Conservation (phyloP, 2,797 vertebrate genomes). For the Galagoides demidoff region DNA sequence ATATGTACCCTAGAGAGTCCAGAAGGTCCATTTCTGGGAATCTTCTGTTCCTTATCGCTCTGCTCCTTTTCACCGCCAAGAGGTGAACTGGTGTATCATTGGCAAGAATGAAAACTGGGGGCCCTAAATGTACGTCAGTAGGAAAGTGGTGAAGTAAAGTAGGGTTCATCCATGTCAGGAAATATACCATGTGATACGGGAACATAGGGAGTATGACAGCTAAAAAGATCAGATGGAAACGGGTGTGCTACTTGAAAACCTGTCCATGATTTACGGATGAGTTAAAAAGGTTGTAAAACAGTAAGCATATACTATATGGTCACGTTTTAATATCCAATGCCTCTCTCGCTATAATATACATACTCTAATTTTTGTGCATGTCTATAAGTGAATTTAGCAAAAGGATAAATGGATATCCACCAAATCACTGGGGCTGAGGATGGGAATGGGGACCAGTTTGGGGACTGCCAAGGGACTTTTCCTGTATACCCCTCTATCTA, state of each 20-base stretch:
- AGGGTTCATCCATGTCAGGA: neutral
- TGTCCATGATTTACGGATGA: neutral
- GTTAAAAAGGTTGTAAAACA: constrained; percentile 17
- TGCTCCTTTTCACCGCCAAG: neutral
- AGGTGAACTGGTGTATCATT: accelerated
- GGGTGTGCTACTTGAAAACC: neutral
- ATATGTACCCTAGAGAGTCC: neutral
- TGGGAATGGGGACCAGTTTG: neutral
- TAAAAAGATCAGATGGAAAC: neutral
- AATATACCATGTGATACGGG: neutral
- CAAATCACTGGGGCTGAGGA: neutral
- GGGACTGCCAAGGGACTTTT: neutral
- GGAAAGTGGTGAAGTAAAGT: neutral
- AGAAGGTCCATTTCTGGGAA: neutral
- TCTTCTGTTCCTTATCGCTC: neutral
- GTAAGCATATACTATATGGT: neutral
- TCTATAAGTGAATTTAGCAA: neutral
- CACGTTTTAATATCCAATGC: neutral
- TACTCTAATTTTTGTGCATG: neutral
- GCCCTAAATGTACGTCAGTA: neutral
- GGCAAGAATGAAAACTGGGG: neutral
- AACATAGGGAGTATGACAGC: neutral
- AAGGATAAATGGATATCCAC: neutral
- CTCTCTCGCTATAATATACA: neutral
- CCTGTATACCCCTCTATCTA: neutral